Evolutionary conservation across 2,797 vertebrate genomes (phyloP), one percentile per base, ranked within the genome.

Genomic region (Limosa lapponica): DNA sequence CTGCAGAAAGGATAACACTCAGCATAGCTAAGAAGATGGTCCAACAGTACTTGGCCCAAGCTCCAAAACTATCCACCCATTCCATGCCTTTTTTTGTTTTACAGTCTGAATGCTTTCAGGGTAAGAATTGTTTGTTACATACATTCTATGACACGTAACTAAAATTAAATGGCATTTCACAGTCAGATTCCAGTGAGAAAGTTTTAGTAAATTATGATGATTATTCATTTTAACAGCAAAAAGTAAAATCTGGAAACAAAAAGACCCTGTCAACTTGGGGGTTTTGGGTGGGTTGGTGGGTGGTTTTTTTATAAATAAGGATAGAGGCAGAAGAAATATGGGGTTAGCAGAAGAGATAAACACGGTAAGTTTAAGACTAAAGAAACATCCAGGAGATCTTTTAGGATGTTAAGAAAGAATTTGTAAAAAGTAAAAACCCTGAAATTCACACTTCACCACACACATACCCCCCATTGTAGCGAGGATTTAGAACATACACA

Each of bases 401-500:
- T 72, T 59, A 52, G 27, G 22, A 72, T 16, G 14, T 84, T 66
- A 78, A 58, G 37, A 71, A 36, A 32, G 18, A 46, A 22, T 23
- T 70, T 22, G 2, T 66, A 66, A 32, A 46, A 78, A 58, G 51
- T 23, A 23, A 66, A 59, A 51, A 24, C 7, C 23, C 19, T 44
- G 39, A 19, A 46, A 39, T 34, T 57, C 57, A 62, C 36, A 64
- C 18, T 51, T 83, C n/a, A 73, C 58, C 52, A 66, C 8, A 22
- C 18, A 18, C 23, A 2, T 9, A 0, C 16, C 22, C 12, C 46
- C 22, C 23, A 34, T 4, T 44, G n/a, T 22, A 58, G 17, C 1
- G 2, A 58, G 24, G 17, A 20, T 71, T 71, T 58, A 51, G 58
- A 83, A 57, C 11, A 51, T 8, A 64, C 6, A 71, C 14, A 69